These are phyloP conservation scores for Spilarctia lutea DNA, from an alignment of 2,888 invertebrate genomes.

Conservation along the genomic window DNA sequence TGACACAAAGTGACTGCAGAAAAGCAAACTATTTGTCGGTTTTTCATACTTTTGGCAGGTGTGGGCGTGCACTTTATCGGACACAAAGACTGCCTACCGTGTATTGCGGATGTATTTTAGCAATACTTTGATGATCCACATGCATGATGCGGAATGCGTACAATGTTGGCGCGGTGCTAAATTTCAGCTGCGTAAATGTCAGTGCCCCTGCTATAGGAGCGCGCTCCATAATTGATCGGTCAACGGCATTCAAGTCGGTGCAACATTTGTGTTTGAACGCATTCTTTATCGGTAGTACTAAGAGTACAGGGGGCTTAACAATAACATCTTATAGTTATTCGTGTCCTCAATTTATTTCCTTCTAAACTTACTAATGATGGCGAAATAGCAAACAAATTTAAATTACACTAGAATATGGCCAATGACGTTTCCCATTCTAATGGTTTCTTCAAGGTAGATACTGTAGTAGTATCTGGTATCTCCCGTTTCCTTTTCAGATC, in stretches of 20 bases:
- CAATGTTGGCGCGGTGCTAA: slow-evolving; percentile 68
- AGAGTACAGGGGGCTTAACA: slow-evolving; percentile 34
- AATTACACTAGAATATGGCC: no score
- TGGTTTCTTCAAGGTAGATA: no score
- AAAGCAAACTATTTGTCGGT: neutral
- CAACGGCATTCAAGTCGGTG: slow-evolving; percentile 72
- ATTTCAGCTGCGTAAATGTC: slow-evolving; percentile 77
- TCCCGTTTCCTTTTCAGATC: no score
- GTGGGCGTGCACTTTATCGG: slow-evolving; percentile 9
- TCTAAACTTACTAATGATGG: neutral
- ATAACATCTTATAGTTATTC: neutral
- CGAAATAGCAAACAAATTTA: no score
- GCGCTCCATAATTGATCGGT: slow-evolving; percentile 74
- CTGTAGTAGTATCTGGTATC: no score
- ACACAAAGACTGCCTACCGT: slow-evolving; percentile 33
- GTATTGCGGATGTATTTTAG: slow-evolving; percentile 57
- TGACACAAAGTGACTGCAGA: neutral
- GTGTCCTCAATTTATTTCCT: neutral
- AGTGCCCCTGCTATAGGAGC: slow-evolving; percentile 63
- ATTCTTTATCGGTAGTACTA: slow-evolving; percentile 55
- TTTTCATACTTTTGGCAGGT: neutral
- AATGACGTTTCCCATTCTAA: no score
- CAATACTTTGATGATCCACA: slow-evolving; percentile 65
- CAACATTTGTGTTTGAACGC: slow-evolving; percentile 65
- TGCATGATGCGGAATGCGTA: slow-evolving; percentile 62